Base-by-base conservation (phyloP, 2,888 invertebrate species). In the Hemaris fuciformis region DNA sequence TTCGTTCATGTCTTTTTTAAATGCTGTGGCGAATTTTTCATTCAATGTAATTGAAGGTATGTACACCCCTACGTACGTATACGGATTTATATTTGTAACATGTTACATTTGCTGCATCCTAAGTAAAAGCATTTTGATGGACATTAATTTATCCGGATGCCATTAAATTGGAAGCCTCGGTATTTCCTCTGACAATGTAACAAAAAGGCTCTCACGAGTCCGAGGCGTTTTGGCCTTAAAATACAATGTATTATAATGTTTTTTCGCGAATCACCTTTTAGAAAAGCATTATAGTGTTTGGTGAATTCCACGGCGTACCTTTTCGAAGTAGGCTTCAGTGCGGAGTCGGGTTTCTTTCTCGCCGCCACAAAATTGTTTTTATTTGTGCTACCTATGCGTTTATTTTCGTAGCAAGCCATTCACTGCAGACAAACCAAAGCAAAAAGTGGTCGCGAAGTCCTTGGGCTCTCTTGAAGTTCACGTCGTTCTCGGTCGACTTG, bases 161-260 rank as follows among this genome's bases (percentile, higher is more conserved):
- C 80, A 75, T 83, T 84, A 83, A 84, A 84, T 81, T 85, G 82
- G 80, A 78, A 81, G 83, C 76, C 81, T 77, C 70, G 83, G 87
- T 81, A 89, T 88, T 88, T 87, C 84, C 85, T 88, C 70, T 70
- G 76, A 80, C 80, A 77, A 77, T 71, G 71, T 68, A 75, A 78
- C 79, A 87, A 89, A 87, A 87, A 88, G 71, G 64, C 63, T 65
- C 66, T 74, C 65, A 66, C 66, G 66, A 61, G 63, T 71, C 63
- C 63, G 69, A 65, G 65, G 67, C 66, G 72, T 76, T 71, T 65
- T 72, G 66, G 56, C 66, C 75, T 73, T 78, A 77, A 77, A 73
- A 63, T 62, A 65, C 62, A 64, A 69, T 63, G 67, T 53, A 65
- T 77, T 84, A 84, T 80, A 78, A 85, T 83, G 73, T 75, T 67